Percentiles rank a stretch among this genome's conserved stretches.
phyloP scores from a whole-genome alignment of 2,888 invertebrate species.

The Scelioninae gen. 1 region DNA sequence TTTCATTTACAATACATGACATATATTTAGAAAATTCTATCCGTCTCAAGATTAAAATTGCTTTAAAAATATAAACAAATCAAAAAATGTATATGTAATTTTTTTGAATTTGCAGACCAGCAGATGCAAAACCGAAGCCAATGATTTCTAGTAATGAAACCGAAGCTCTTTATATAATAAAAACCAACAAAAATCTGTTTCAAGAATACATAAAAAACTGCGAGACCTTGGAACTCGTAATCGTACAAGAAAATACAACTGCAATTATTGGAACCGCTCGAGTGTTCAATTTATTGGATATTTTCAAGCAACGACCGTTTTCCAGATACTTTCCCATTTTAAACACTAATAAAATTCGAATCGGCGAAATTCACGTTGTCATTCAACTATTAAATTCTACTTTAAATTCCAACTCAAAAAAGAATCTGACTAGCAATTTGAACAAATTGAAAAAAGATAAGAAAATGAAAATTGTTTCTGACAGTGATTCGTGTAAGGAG shows the following conservation, averaged over 20 bases:
- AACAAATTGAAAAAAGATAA: slow-evolving; percentile 43
- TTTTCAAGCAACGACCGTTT: slow-evolving; percentile 76
- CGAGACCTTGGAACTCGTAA: slow-evolving; percentile 78
- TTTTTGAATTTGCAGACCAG: slow-evolving; percentile 78
- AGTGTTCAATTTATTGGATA: slow-evolving; percentile 76
- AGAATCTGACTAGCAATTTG: slow-evolving; percentile 18
- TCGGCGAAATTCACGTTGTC: slow-evolving; percentile 80
- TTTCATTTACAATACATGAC: too few relatives aligned
- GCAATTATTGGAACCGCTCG: slow-evolving; percentile 78
- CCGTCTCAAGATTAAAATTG: too few relatives aligned
- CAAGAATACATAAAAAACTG: slow-evolving; percentile 82
- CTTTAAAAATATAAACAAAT: too few relatives aligned
- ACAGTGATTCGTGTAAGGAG: background rate
- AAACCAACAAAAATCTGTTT: slow-evolving; percentile 80
- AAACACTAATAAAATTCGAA: slow-evolving; percentile 75
- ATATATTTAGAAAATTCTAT: too few relatives aligned
- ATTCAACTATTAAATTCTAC: slow-evolving; percentile 71
- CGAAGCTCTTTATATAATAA: slow-evolving; percentile 78
- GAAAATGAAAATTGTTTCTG: slow-evolving; percentile 13
- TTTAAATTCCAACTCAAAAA: slow-evolving; percentile 41
- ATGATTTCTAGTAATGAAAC: slow-evolving; percentile 71
- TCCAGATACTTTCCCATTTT: slow-evolving; percentile 80
- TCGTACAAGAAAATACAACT: slow-evolving; percentile 76
- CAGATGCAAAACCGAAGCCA: slow-evolving; percentile 73
- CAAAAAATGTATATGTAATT: too few relatives aligned